Evolutionary conservation across 2,113 vertebrate genomes (phyloP), one percentile per base, ranked within the genome.

Genomic region (Symphodus melops): DNA sequence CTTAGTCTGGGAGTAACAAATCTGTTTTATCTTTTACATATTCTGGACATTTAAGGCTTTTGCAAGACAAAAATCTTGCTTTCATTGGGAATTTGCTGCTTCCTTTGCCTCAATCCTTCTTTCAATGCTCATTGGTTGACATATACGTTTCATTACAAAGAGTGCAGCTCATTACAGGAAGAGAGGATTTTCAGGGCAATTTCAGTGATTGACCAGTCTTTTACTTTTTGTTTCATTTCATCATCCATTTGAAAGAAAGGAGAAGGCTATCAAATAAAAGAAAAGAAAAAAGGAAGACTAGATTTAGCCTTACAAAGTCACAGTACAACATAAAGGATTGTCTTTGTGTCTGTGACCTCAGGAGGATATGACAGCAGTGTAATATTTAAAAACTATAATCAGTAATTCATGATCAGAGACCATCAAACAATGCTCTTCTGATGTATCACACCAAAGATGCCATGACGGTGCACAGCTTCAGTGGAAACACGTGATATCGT

Each of bases 321-420:
- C 84, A 82, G 65, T 57, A 21, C 74, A 84, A 82, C 28, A 77
- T 64, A 83, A 85, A 87, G 25, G 0, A n/a, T 17, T 8, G 4
- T 19, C 0, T 61, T 78, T 85, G 14, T 0, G 62, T 19, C 1
- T 14, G 3, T 67, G 55, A 5, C n/a, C 10, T 57, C 4, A 8
- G 1, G 1, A 20, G 0, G 1, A 3, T 2, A 17, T 54, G 17
- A 8, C 3, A 12, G 7, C 39, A 11, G 20, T 23, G 54, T 46
- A 7, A 49, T 37, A 54, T 48, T 54, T 61, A 58, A 61, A 1
- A 11, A 2, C 16, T 12, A 48, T 23, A 11, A 10, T n/a, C 0
- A 48, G n/a, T 9, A 70, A 23, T 59, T 17, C 0, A 37, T 54
- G 2, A 6, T 8, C 39, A 5, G 25, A 36, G 6, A 33, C 28